Base-by-base conservation (phyloP, 1,140 invertebrate species). In the Brachionus paranguensis region DNA sequence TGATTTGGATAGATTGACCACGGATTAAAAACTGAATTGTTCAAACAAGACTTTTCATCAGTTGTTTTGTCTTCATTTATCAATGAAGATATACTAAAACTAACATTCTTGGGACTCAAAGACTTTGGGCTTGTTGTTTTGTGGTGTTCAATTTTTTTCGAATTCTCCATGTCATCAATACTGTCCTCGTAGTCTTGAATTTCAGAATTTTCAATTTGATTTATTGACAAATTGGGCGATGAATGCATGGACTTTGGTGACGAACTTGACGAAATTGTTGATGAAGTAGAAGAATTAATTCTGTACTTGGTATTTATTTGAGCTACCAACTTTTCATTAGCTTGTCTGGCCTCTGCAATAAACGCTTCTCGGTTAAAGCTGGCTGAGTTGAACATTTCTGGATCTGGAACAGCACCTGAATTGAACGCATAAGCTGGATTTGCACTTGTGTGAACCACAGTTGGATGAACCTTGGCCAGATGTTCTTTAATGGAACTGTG, bases 361-460 rank as follows among this genome's bases (percentile, higher is more conserved):
- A 81, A 81, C 14, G 78, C 78, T 37, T 81, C 78, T 12, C 78
- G 0, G 33, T 81, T 81, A 81, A 81, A 81, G 41, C 6, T 68
- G 24, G 78, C 24, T 12, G 79, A 74, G 43, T 84, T 84, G 43
- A 84, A 84, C 24, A 50, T 50, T 43, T 84, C 83, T 1, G 83
- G 83, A 37, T 84, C 83, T 1, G 83, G 83, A 17, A 84, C 83
- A 37, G 83, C 83, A 10, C n/a, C 33, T 29, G 83, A 84, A 76
- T 84, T 74, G 29, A 72, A 84, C 17, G 29, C 68, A 55, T 83
- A 83, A 1, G 60, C 81, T 14, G 43, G 83, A 53, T 78, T 53
- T 29, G 45, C 45, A 43, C 33, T 76, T 43, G 83, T 41, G 29
- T 84, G 68, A 7, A 53, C 37, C n/a, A 45, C 20, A 64, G 29